Conservation (phyloP, 2,797 vertebrate genomes). For the Anabacerthia variegaticeps region DNA sequence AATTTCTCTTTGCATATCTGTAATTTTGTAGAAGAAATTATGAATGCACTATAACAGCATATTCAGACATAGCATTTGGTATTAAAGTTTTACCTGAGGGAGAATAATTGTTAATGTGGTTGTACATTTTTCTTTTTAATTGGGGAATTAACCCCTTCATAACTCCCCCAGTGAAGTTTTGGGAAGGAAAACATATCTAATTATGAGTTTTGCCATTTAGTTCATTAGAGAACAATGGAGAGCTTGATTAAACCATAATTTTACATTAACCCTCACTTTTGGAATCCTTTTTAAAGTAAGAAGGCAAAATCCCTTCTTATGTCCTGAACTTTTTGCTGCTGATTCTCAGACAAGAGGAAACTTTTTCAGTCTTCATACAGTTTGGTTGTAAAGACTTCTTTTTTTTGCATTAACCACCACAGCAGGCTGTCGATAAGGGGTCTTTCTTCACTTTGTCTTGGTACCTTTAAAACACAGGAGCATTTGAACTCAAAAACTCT, state of each 20-base stretch:
- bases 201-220: not conserved
- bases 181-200: not conserved
- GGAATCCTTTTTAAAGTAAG: not conserved
- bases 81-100: not conserved
- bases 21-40: constrained; percentile 16
- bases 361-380: constrained; percentile 18
- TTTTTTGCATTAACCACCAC: constrained; percentile 17
- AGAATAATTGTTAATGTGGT: not conserved
- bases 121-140: not conserved
- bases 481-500: constrained; percentile 6
- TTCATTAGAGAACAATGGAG: not conserved
- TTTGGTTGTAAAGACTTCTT: constrained; percentile 17
- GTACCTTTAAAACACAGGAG: constrained; percentile 52
- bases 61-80: not conserved
- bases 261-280: not conserved
- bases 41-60: not conserved
- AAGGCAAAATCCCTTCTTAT: not conserved
- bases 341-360: not conserved
- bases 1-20: constrained; percentile 24
- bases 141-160: constrained; percentile 22
- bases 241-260: not conserved
- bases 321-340: not conserved
- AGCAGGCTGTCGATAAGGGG: not conserved
- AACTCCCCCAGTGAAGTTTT: not conserved
- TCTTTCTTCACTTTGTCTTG: constrained; percentile 42